Evolutionary conservation across 2,888 invertebrate species (phyloP), one percentile per base, ranked within the genome.

Genomic region (Oscheius sp.): DNA sequence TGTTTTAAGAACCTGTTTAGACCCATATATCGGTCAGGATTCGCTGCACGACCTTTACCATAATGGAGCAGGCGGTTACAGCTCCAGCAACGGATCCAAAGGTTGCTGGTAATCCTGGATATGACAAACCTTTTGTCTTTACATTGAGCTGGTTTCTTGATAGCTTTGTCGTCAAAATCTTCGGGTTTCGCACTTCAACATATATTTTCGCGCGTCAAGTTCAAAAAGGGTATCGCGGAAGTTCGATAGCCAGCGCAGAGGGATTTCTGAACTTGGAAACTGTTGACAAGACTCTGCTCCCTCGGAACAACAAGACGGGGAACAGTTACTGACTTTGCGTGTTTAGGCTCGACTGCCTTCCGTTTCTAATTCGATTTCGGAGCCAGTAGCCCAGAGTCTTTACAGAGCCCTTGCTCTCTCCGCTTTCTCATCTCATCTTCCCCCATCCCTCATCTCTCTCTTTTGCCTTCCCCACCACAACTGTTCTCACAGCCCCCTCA

Each of bases 321-420:
- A 37, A 35, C 60, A 37, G 35, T 48, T 48, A 47, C 48, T 63
- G 48, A 29, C 53, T 21, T 63, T 11, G 63, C 63, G 63, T 53
- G 53, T 63, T 47, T 63, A 29, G 35, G 55, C 68, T 42, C 7
- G 37, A 21, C 21, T 21, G n/a, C 42, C 55, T 68, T 68, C 68
- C 68, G 68, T 68, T 68, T 68, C 68, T 68, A 68, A 68, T 68
- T 53, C 68, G 68, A 68, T 68, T 68, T 33, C 35, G 35, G 68
- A 11, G 55, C 55, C 21, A 21, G 21, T 21, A 33, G 53, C 32
- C 9, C 32, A 47, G 9, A 35, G 35, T 35, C 59, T 60, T 60
- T 53, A 13, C 29, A 29, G 53, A 13, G 53, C 59, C 35, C 35
- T 32, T 70, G 57, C 63, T 59, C 63, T 60, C 55, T 32, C 62